Conservation (phyloP, 2,888 invertebrate genomes). For the Meganola albula region DNA sequence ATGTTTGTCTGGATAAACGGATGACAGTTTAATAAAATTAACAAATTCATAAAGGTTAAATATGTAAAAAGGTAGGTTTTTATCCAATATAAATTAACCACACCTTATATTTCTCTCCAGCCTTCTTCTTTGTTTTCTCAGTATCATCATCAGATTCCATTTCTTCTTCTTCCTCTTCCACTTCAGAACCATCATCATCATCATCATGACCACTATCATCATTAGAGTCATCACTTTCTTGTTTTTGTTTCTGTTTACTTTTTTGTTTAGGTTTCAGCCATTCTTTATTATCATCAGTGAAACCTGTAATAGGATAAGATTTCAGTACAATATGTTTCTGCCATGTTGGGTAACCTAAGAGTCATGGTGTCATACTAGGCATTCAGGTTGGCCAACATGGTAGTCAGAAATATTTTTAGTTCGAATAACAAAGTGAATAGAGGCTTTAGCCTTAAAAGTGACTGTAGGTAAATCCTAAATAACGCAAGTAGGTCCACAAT, state of each 20-base stretch:
- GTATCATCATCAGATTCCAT: slow-evolving; percentile 38
- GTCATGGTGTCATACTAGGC: no score
- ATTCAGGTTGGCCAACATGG: no score
- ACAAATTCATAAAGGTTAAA: no score
- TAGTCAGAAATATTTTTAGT: no score
- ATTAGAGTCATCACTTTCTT: slow-evolving; percentile 30
- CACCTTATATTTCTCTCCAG: slow-evolving; percentile 63
- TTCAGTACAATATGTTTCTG: neutral
- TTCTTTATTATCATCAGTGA: slow-evolving; percentile 83
- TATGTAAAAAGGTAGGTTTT: no score
- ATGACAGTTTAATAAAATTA: slow-evolving; percentile 1
- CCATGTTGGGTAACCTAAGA: neutral
- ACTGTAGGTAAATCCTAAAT: no score
- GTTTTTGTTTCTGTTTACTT: slow-evolving; percentile 43
- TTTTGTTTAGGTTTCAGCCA: slow-evolving; percentile 82
- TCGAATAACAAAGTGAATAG: no score
- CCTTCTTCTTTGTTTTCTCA: slow-evolving; percentile 34
- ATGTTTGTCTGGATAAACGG: no score
- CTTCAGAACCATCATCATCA: slow-evolving; percentile 40
- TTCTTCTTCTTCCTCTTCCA: slow-evolving; percentile 37
- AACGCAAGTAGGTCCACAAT: no score
- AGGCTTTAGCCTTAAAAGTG: no score
- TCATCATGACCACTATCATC: slow-evolving; percentile 38
- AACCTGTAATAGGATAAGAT: slow-evolving; percentile 68
- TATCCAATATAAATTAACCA: slow-evolving; percentile 1